Base-by-base conservation (phyloP, 2,888 invertebrate genomes). In the Rotaria socialis region DNA sequence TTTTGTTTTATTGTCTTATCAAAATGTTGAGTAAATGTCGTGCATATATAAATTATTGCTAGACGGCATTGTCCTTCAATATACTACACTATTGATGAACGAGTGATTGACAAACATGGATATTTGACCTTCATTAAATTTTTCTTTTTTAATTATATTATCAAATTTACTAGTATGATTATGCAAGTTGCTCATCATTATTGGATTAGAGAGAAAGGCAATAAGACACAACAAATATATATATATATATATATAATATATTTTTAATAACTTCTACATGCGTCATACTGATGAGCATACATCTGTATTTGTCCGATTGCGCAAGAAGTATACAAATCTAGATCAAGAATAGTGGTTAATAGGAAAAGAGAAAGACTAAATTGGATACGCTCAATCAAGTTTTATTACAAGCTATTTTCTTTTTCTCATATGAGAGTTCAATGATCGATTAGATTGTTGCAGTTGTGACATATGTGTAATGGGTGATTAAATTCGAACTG, bases 311-410 rank as follows among this genome's bases (percentile, higher is more conserved):
- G 16, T 67, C 35, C 27, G 35, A 67, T 67, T 67, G 27, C 67
- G 27, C 19, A 67, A 67, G 16, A 19, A 19, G 16, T 67, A 67
- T 67, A 67, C 16, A 67, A 67, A 35, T 67, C 67, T 67, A 14
- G 67, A 35, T 35, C 35, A 67, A 19, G 35, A 67, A 67, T 67
- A 27, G 67, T 67, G 41, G 35, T 67, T 67, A 19, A 67, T 67
- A 67, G 67, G 35, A 55, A 56, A 24, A 56, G 14, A 56, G 24
- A 24, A 8, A 56, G 24, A 56, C 24, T 35, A 35, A 67, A 67
- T 67, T 67, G 67, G 67, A 67, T 67, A 67, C 67, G 67, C 67
- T 67, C 67, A 67, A 67, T 67, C 67, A 67, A 67, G 16, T 67
- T 67, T 67, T 35, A 67, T 41, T 67, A 14, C 67, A 35, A 35